Base-by-base conservation (phyloP, 2,113 vertebrate genomes). In the Lycaon pictus region DNA sequence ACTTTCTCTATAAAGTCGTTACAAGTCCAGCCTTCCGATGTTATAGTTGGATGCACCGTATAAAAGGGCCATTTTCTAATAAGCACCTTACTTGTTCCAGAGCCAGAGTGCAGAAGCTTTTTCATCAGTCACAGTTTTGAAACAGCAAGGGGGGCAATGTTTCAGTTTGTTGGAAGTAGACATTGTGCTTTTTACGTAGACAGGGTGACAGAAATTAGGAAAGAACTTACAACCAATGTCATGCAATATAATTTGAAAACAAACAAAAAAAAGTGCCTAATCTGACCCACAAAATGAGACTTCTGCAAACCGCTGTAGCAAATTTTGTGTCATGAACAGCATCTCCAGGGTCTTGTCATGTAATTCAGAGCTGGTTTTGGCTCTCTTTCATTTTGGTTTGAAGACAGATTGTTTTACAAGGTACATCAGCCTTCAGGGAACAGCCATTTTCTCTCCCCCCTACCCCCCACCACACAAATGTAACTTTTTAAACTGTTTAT, bases 401-500 rank as follows among this genome's bases (percentile, higher is more conserved):
- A 99, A 98, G 98, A 98, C 91, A 98, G 99, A 98, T 99, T 98
- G 98, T 98, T 99, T 99, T 99, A 99, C 98, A 99, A 99, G 99
- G 99, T 99, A 99, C 96, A 98, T 98, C 98, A 99, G 98, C 98
- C 99, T 99, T 89, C 96, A 63, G 99, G 99, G 99, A 99, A 98
- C 94, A 98, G 84, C 97, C 98, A 99, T 99, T 99, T 99, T 99
- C 99, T 99, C 98, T 98, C 98, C 97, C 96, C 98, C 98, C 99
- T 98, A 6, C 12, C 25, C 13, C 74, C 25, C 43, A 23, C 7
- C 43, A 98, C 98, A 98, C 98, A 98, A 99, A 99, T 96, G 96
- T 97, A 99, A 99, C 98, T 99, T 98, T 99, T 98, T 98, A 98
- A 99, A 98, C 96, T 98, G 98, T 99, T 99, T 99, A 99, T 99